A percentile compares a stretch with the other conserved stretches of the same genome.
Evolutionary conservation across 2,113 vertebrate species (phyloP).

Genomic region (Chroicocephalus ridibundus): DNA sequence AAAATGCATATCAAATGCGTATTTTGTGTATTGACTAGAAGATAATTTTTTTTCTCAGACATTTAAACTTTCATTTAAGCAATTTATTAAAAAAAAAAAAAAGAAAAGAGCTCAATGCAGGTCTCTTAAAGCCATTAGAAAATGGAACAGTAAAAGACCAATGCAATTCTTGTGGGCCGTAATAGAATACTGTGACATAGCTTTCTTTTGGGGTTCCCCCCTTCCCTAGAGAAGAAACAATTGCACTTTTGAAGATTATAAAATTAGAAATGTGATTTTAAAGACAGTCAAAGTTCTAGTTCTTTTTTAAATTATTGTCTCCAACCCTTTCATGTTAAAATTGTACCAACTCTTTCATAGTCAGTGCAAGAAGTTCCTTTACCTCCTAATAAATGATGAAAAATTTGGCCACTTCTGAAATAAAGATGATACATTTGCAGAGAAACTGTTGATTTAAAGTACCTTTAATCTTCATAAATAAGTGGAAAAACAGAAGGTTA

Average conservation of each 20-base stretch:
- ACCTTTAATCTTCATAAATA: slow-evolving; percentile 83
- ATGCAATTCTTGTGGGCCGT: accelerated
- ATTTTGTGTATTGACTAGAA: neutral
- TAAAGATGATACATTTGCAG: slow-evolving; percentile 70
- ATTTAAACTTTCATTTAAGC: neutral
- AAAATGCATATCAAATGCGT: neutral
- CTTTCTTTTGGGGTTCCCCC: neutral
- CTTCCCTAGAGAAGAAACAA: neutral
- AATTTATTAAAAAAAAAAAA: neutral
- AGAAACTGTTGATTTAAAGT: slow-evolving; percentile 77
- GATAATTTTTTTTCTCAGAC: neutral
- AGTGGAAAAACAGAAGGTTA: slow-evolving; percentile 75
- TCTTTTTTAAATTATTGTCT: neutral
- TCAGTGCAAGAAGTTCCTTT: neutral
- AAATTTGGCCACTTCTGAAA: slow-evolving; percentile 67
- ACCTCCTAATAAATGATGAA: slow-evolving; percentile 64
- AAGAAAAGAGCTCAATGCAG: neutral
- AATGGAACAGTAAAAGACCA: neutral
- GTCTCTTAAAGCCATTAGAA: neutral
- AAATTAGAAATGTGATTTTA: neutral
- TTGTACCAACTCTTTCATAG: neutral
- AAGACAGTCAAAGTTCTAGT: neutral
- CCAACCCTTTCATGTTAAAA: neutral
- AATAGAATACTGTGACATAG: neutral
- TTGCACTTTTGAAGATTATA: neutral